Percentiles rank a stretch among this genome's conserved stretches.
Conservation (phyloP, 2,113 vertebrate genomes). For the Campylorhamphus procurvoides region DNA sequence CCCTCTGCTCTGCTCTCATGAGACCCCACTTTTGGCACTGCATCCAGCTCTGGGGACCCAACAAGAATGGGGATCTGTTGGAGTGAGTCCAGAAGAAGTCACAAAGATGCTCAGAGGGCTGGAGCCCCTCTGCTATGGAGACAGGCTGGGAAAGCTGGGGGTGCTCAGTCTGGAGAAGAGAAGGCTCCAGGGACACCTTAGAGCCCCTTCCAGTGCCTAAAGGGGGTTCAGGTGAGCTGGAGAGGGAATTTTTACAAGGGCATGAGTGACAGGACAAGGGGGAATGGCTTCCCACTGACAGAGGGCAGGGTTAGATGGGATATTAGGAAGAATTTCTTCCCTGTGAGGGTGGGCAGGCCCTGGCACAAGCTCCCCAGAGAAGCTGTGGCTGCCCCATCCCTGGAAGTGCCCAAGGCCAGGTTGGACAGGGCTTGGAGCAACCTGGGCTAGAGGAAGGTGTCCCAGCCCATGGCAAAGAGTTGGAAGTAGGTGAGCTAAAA, state of each 20-base stretch:
- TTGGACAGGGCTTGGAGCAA: not conserved
- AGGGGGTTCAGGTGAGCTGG: not conserved
- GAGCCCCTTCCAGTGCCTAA: not conserved
- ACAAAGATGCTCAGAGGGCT: not conserved
- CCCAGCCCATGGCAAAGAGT: too few species aligned
- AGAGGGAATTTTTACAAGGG: not conserved
- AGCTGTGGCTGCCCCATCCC: not conserved
- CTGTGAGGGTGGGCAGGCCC: not conserved
- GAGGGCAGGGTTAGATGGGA: not conserved
- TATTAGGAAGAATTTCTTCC: not conserved
- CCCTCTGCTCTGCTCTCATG: not conserved
- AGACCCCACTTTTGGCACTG: not conserved
- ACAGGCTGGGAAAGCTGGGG: not conserved
- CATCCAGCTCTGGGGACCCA: not conserved
- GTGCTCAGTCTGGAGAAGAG: not conserved
- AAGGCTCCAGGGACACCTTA: not conserved
- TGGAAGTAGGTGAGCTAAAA: not conserved
- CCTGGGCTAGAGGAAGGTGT: not conserved
- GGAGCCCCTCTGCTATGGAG: not conserved
- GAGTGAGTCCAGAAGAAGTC: not conserved
- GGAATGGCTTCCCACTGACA: not conserved
- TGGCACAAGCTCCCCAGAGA: not conserved
- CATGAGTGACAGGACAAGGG: not conserved
- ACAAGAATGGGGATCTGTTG: not conserved
- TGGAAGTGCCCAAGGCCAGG: not conserved